Evolutionary conservation across 2,888 invertebrate species (phyloP), one percentile per base, ranked within the genome.

Genomic region (Arge pagana): DNA sequence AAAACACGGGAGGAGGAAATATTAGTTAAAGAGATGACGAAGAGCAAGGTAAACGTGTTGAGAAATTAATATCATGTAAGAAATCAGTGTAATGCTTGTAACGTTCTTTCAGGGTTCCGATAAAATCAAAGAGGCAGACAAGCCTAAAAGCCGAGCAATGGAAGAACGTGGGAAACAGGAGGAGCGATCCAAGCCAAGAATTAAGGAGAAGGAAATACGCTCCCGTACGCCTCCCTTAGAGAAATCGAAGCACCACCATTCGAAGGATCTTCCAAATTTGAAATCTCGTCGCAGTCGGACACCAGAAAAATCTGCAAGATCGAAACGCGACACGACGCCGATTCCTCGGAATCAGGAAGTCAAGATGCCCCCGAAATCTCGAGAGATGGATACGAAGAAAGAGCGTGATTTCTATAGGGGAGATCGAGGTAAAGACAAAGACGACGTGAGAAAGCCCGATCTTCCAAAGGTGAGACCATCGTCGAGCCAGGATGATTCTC

Each of bases 121-220:
- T 16, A 72, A 62, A 53, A 49, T 52, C n/a, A 75, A 70, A 39
- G 74, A 71, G 8, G 58, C 59, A 19, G 73, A 70, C 1, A 74
- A 67, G 48, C 64, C 54, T 4, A 74, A 71, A 36, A 63, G 24
- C 33, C 66, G 70, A 5, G 13, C 50, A 0, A 41, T 61, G 5
- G 72, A 72, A 4, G 72, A 72, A 1, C 70, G 56, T 24, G 45
- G 37, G n/a, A 59, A 67, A 43, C 49, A 51, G 3, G 73, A 71
- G 0, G 76, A 77, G 2, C 67, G 71, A 45, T 53, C 70, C 3
- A 74, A 72, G 43, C 57, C 64, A 0, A 68, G 72, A 15, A 66
- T 68, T 2, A 75, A 71, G 48, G 77, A 77, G 6, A 68, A 73
- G 41, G 77, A 77, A 10, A 60, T 72, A 37, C 69, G 72, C 18